Percentiles rank a stretch among this genome's conserved stretches.
phyloP scores from a whole-genome alignment of 2,797 vertebrate species.

The Pangasius krempfi region DNA sequence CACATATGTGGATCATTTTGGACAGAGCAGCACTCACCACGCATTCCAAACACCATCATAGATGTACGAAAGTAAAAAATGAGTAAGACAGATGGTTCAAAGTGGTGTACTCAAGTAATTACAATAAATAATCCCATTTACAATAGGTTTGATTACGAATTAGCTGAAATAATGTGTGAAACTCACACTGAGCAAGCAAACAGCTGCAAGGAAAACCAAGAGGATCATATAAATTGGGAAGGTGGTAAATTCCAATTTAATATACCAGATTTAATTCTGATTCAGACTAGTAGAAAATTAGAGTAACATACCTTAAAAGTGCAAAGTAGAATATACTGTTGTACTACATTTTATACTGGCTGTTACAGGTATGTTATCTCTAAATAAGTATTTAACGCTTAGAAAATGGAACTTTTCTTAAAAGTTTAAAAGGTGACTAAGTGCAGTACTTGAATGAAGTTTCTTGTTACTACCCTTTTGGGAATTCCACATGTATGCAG shows the following conservation, averaged over 20 bases:
- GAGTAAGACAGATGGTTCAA: neutral
- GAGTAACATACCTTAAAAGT: neutral
- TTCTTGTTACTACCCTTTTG: slow-evolving; percentile 14
- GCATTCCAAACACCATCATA: no score
- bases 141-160: neutral
- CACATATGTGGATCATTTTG: neutral
- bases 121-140: neutral
- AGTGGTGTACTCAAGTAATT: neutral
- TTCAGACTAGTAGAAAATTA: neutral
- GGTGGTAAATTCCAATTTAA: neutral
- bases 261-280: neutral
- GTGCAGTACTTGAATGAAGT: slow-evolving; percentile 10
- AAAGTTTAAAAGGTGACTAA: slow-evolving; percentile 18
- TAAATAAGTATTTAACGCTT: neutral
- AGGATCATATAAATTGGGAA: neutral
- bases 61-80: neutral
- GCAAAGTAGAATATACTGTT: neutral
- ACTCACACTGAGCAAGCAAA: neutral
- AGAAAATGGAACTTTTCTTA: neutral
- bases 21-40: neutral
- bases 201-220: neutral
- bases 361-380: neutral
- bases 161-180: neutral
- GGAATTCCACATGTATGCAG: slow-evolving; percentile 1
- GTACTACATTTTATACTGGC: no score